Evolutionary conservation across 2,888 invertebrate genomes (phyloP).

Genomic region (Callinectes sapidus): DNA sequence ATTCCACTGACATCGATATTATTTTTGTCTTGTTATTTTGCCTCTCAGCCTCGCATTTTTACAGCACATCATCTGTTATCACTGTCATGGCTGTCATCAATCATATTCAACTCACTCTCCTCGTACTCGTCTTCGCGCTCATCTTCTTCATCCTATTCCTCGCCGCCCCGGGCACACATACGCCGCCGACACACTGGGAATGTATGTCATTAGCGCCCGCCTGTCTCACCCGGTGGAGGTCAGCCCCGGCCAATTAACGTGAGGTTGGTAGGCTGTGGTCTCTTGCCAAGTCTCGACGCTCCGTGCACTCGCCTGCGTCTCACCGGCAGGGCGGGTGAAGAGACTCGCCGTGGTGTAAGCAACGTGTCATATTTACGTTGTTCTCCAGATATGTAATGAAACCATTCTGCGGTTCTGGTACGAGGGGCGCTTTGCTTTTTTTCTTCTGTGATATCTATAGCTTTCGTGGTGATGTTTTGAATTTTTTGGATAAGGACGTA

Average conservation of each 20-base stretch:
- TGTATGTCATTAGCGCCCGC: constrained; percentile 37
- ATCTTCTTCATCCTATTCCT: not conserved
- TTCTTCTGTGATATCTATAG: not conserved
- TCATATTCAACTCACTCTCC: not conserved
- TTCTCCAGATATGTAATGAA: not conserved
- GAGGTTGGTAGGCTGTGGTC: not conserved
- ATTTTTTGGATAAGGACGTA: not conserved
- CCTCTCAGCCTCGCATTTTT: not conserved
- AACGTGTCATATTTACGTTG: not conserved
- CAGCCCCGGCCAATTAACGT: constrained; percentile 12
- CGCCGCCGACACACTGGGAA: constrained; percentile 33
- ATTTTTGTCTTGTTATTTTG: not conserved
- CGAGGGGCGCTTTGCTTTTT: not conserved
- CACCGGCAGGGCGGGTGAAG: not conserved
- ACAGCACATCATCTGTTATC: not conserved
- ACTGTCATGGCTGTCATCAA: not conserved
- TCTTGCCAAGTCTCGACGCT: not conserved
- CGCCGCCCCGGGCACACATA: constrained; percentile 15
- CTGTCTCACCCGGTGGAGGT: constrained; percentile 29
- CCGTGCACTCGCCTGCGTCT: not conserved
- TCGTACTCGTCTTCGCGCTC: not conserved
- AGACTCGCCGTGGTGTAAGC: not conserved
- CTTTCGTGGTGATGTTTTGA: not conserved
- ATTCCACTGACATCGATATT: not conserved
- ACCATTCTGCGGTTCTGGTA: not conserved